Base-by-base conservation (phyloP, 2,888 invertebrate species). In the Mythimna loreyi region DNA sequence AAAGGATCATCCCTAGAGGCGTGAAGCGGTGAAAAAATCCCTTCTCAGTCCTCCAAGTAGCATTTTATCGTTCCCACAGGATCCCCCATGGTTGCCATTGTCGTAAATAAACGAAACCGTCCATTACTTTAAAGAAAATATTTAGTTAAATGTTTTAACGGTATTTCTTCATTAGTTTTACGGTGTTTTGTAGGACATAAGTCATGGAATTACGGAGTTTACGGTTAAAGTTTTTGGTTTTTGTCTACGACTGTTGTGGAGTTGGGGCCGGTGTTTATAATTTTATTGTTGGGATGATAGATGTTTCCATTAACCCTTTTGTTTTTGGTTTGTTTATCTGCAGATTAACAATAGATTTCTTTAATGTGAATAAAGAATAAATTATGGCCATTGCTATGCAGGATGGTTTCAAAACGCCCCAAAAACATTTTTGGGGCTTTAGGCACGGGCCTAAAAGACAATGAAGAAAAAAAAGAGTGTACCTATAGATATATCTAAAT, bases 101-200 rank as follows among this genome's bases (percentile, higher is more conserved):
- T 50, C 75, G 77, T 84, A 84, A 83, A 84, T 84, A 79, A 73
- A 56, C 25, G 25, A n/a, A 59, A 62, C 62, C 50, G 49, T 28
- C 63, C 72, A 68, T 72, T 79, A 72, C 71, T 79, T 56, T 58
- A 59, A 60, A 64, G 67, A 71, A 77, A 77, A 74, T 78, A 68
- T 80, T 74, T 64, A 67, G 69, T 74, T 75, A 76, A 74, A 75
- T 76, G 68, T 71, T 75, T 64, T 62, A 50, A 47, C 60, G 33
- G 63, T 77, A 66, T 52, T 59, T 80, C 68, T 61, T 59, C 65
- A 80, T 83, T 81, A 74, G 67, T 75, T 78, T 80, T 70, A 80
- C 56, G 64, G 70, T 40, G 57, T 64, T 78, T 59, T 56, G 64
- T 16, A 8, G 50, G 52, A 43, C 55, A 63, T 80, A 53, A 75